Base-by-base conservation (phyloP, 2,888 invertebrate genomes). In the Galerucella calmariensis region DNA sequence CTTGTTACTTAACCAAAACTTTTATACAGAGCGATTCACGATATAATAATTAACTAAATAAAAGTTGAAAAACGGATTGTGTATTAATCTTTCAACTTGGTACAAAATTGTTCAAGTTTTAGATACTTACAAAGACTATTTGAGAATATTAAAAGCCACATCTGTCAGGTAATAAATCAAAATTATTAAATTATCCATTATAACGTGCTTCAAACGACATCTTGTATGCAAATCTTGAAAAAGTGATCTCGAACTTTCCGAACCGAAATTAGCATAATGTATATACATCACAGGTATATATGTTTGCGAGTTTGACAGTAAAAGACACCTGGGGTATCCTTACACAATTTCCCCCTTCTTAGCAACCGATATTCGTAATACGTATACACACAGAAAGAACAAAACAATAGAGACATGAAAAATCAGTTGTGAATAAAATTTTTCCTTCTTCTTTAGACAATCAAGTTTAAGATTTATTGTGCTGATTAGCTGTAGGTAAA, bases 1-100 rank as follows among this genome's bases (percentile, higher is more conserved):
- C 82, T 81, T 78, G 79, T 81, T 79, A 78, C 76, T 58, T 35
- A 67, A 51, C 35, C 53, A 67, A 35, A 35, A 67, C 53, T 27
- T 51, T 16, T n/a, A 20, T 53, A 27, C 27, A 12, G 66, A 46
- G 48, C 16, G 53, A 14, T n/a, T 51, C 10, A 14, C 14, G 51
- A 51, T 51, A 51, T n/a, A 5, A 53, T n/a, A 53, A 53, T n/a
- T 16, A n/a, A 53, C 35, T 41, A 41, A 8, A 41, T 41, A 41
- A 41, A 41, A 41, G 35, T 41, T 41, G 1, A 9, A 41, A 41
- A 41, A 41, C 35, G 35, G 35, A 41, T 41, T 41, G 35, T 9
- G 1, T 41, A 41, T 41, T 41, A 41, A 41, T 41, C 35, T 41
- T 41, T 41, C 8, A 41, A 41, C 35, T 41, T 41, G 0, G 35